Evolutionary conservation across 2,888 invertebrate genomes (phyloP).

Genomic region (Zhuqinia jingwanae): DNA sequence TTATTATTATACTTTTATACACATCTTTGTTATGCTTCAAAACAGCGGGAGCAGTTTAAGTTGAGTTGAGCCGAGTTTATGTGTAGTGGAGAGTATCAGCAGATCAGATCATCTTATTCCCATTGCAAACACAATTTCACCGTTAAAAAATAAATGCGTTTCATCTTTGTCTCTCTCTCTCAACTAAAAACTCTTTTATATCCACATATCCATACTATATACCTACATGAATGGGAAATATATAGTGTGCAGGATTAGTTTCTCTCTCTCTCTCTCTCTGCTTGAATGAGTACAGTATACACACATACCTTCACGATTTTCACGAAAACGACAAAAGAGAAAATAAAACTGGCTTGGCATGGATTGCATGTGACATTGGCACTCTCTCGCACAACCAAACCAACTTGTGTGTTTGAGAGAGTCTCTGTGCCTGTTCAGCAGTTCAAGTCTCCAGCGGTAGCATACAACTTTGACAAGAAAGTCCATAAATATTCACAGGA

Average conservation of each 20-base stretch:
- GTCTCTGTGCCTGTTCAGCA: not conserved
- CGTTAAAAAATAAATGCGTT: conserved; percentile 27
- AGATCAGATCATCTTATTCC: conserved; percentile 27
- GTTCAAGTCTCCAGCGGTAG: conserved; percentile 19
- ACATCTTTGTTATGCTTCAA: not conserved
- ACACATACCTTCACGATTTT: not conserved
- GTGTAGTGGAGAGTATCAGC: not conserved
- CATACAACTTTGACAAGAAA: conserved; percentile 67
- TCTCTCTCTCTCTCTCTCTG: too few species aligned
- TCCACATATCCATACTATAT: too few species aligned
- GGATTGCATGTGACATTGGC: conserved; percentile 33
- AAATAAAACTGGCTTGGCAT: conserved; percentile 22
- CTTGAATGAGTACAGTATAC: not conserved
- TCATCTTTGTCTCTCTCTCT: conserved; percentile 20
- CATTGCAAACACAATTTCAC: conserved; percentile 23
- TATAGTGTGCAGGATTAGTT: too few species aligned
- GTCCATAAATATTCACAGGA: conserved; percentile 75
- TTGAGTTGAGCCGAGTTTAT: not conserved
- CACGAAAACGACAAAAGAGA: conserved; percentile 18
- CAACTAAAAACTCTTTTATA: too few species aligned
- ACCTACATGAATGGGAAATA: too few species aligned
- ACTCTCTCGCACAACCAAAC: not conserved
- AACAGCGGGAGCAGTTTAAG: not conserved
- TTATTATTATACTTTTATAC: too few species aligned
- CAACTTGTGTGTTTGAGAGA: not conserved